Conservation (phyloP, 92 coral and sea anemone species). For the Epizoanthus scotinus region DNA sequence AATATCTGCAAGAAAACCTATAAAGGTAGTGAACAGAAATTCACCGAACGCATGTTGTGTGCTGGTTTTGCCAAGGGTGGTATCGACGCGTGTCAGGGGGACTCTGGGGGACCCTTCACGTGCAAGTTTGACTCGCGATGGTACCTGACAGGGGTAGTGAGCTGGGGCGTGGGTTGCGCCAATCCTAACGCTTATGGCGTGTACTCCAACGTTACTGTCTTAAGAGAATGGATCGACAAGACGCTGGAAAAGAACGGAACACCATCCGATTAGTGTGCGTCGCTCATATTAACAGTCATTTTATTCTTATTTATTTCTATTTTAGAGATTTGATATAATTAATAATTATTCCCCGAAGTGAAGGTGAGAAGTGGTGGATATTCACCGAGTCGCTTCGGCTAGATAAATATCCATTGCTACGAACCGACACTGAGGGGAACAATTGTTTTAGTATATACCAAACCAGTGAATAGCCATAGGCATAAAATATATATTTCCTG, state of each 20-base stretch:
- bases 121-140: conserved; percentile 47
- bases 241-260: conserved; percentile 13
- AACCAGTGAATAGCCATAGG: no score
- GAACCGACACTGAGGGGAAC: no score
- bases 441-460: no score
- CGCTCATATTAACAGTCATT: no score
- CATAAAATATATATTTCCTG: no score
- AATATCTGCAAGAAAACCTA: conserved; percentile 45
- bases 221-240: conserved; percentile 43
- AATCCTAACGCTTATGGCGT: conserved; percentile 47
- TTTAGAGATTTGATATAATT: no score
- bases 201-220: conserved; percentile 39
- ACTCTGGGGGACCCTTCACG: conserved; percentile 56
- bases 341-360: no score
- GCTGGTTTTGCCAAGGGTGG: conserved; percentile 50
- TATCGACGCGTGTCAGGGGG: conserved; percentile 62
- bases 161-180: conserved; percentile 66
- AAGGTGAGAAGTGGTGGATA: no score
- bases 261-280: not conserved
- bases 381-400: no score
- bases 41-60: conserved; percentile 52
- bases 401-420: no score
- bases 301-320: no score
- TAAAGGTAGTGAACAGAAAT: conserved; percentile 7
- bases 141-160: conserved; percentile 60